phyloP scores from a whole-genome alignment of 1,140 invertebrate species.

The Gonioctena quinquepunctata region DNA sequence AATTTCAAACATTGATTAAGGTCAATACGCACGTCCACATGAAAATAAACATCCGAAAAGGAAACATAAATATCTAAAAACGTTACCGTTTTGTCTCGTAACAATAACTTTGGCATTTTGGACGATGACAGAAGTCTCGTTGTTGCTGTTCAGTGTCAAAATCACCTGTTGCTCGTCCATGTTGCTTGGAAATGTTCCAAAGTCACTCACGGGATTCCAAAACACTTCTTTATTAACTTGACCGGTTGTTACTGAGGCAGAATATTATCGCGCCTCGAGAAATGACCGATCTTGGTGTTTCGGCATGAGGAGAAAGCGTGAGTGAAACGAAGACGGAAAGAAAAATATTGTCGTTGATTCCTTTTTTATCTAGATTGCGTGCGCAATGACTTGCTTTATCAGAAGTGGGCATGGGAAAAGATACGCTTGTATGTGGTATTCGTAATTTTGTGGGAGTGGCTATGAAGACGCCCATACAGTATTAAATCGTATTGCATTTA shows the following conservation, averaged over 20 bases:
- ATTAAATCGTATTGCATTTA: too few species aligned
- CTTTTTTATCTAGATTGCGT: not conserved
- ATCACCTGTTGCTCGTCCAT: slow-evolving; percentile 31
- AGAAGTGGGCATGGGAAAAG: not conserved
- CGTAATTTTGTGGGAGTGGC: too few species aligned
- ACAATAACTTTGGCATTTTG: slow-evolving; percentile 26
- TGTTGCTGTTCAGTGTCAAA: slow-evolving; percentile 28
- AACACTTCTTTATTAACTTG: slow-evolving; percentile 10
- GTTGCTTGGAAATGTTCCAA: slow-evolving; percentile 21
- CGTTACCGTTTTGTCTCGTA: slow-evolving; percentile 10
- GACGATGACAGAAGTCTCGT: slow-evolving; percentile 36
- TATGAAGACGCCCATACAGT: too few species aligned
- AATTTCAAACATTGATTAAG: not conserved
- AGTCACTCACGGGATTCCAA: slow-evolving; percentile 17
- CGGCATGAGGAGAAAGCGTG: not conserved
- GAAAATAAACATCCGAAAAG: not conserved
- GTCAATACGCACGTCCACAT: not conserved
- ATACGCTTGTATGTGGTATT: too few species aligned
- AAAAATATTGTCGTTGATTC: not conserved
- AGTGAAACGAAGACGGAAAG: not conserved
- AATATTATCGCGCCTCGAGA: not conserved
- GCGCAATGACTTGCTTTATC: slow-evolving; percentile 15
- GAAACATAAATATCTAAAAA: not conserved
- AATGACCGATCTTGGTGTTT: not conserved
- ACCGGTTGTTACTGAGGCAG: slow-evolving; percentile 13